Base-by-base conservation (phyloP, 2,888 invertebrate genomes). In the Leptothorax acervorum region DNA sequence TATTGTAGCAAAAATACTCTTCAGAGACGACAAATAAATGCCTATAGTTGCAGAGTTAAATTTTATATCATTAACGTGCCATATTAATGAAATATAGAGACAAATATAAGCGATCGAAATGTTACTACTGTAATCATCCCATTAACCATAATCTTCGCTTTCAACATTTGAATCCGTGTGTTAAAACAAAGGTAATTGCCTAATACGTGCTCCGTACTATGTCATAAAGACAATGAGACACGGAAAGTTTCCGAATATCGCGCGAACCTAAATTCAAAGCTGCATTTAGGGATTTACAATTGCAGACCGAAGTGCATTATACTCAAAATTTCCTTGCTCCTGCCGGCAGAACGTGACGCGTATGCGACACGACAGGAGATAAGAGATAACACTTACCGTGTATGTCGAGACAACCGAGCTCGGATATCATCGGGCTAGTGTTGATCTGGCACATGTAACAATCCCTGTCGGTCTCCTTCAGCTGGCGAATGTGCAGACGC, bases 371-470 rank as follows among this genome's bases (percentile, higher is more conserved):
- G 18, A 15, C 3, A 8, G 8, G n/a, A 42, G 31, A 48, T 60
- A 55, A 76, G 76, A 78, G 48, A 83, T 45, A 62, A 48, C 18
- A 15, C 96, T 96, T 94, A 98, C 98, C 98, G 93, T 97, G 97
- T 31, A 98, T 98, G 94, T 98, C 98, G 85, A 98, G 96, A 93
- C 98, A 98, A 11, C 98, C 98, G 82, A 97, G 96, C 95, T 98
- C 97, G 94, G 97, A 98, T 95, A 97, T 98, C 97, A 98, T 98
- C 79, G 97, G 96, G 86, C 97, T 97, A 1, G 98, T 98, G 95
- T 98, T 98, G 93, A 98, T 98, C 96, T 98, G 98, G 93, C 98
- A 98, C 97, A 98, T 98, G 95, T 98, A 98, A 94, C 98, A 98
- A 85, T 98, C 98, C 66, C 97, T 96, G 95, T 98, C 98, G 63